Conservation (phyloP, 2,113 vertebrate species). For the Caloenas nicobarica region DNA sequence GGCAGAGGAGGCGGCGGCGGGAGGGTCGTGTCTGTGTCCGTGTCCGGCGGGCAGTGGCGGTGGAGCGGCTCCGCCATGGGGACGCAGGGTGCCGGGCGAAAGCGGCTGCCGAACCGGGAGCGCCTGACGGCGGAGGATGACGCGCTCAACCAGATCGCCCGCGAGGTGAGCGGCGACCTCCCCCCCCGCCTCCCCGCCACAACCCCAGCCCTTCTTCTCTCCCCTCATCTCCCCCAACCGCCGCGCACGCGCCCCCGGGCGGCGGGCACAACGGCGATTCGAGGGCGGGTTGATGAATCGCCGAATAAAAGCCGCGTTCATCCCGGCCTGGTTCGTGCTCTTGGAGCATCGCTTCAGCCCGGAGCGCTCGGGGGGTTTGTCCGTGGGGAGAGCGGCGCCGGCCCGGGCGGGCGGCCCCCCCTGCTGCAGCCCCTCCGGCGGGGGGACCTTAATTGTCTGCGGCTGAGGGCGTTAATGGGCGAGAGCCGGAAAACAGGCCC, state of each 20-base stretch:
- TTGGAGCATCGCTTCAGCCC: fast-evolving
- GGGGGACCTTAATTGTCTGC: background rate
- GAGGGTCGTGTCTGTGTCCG: background rate
- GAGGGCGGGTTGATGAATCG: background rate
- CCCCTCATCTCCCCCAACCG: background rate
- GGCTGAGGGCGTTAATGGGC: background rate
- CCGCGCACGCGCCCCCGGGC: slow-evolving; percentile 10
- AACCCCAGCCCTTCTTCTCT: background rate
- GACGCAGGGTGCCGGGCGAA: slow-evolving; percentile 88
- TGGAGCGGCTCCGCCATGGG: slow-evolving; percentile 76
- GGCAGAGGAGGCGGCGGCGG: background rate
- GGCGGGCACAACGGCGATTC: background rate
- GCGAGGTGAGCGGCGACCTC: slow-evolving; percentile 80
- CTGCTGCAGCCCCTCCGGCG: background rate
- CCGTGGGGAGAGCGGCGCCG: background rate
- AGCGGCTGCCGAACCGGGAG: slow-evolving; percentile 87
- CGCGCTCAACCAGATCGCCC: slow-evolving; percentile 88
- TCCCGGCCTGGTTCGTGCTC: background rate
- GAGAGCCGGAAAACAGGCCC: background rate
- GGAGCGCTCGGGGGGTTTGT: background rate
- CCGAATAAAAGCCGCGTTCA: background rate
- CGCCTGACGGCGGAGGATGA: slow-evolving; percentile 89
- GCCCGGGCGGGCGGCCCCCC: background rate
- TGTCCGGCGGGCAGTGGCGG: background rate
- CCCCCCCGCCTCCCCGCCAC: too few relatives aligned